phyloP scores from a whole-genome alignment of 2,113 vertebrate genomes.

The Nyctibius bracteatus region DNA sequence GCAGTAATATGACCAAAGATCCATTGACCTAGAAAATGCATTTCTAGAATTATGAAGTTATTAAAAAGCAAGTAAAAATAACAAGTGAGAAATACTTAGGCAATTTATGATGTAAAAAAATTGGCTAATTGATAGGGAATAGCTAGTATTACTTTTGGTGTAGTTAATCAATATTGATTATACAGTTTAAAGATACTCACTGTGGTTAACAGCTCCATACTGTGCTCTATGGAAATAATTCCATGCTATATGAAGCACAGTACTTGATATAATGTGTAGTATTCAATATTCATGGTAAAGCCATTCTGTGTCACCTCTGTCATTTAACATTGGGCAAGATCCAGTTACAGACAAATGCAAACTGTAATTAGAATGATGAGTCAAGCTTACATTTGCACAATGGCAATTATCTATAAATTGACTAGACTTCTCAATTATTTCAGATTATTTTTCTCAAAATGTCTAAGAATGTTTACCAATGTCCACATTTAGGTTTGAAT shows the following conservation, averaged over 20 bases:
- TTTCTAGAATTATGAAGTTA: neutral
- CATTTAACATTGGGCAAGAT: neutral
- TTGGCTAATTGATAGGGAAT: neutral
- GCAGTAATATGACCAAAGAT: neutral
- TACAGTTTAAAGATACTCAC: neutral
- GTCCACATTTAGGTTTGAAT: neutral
- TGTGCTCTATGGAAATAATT: neutral
- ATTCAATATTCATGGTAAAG: neutral
- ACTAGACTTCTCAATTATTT: neutral
- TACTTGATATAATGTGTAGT: neutral
- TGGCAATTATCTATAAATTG: neutral
- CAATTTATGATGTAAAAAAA: neutral
- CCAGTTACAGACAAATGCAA: neutral
- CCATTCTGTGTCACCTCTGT: neutral
- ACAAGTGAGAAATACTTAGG: neutral
- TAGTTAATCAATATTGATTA: neutral
- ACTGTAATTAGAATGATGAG: neutral
- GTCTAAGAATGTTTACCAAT: neutral
- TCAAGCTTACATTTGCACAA: neutral
- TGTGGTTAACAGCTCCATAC: neutral
- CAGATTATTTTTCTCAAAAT: neutral
- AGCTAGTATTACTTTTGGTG: neutral
- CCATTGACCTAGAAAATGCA: neutral
- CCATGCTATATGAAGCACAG: neutral
- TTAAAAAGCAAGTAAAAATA: neutral